Evolutionary conservation across 2,113 vertebrate genomes (phyloP).

Genomic region (Erinaceus europaeus): DNA sequence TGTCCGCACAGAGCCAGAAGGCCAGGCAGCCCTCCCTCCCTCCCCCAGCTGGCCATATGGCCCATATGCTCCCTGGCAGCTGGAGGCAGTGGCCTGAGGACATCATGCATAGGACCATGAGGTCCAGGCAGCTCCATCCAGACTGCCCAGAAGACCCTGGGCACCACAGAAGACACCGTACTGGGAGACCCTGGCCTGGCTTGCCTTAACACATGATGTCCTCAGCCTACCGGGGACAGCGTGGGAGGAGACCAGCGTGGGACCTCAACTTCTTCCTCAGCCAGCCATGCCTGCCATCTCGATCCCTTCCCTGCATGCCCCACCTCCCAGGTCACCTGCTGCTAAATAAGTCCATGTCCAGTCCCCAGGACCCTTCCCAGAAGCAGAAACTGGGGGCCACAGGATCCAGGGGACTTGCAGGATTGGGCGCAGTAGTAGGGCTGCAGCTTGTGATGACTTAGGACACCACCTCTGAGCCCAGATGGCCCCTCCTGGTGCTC

Average conservation of each 20-base stretch:
- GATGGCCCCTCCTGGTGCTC: background rate
- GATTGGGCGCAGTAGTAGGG: background rate
- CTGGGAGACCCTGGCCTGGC: accelerated
- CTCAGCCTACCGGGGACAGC: no score
- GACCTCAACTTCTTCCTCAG: background rate
- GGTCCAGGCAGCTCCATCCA: background rate
- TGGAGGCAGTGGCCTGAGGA: slow-evolving; percentile 6
- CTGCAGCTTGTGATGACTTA: background rate
- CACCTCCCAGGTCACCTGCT: background rate
- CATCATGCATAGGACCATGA: background rate
- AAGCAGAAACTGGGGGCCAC: background rate
- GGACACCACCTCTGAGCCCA: accelerated
- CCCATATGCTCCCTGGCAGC: slow-evolving; percentile 17
- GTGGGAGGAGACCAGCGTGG: background rate
- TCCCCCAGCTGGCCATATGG: background rate
- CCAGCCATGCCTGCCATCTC: background rate
- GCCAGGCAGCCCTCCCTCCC: background rate
- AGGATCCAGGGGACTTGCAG: background rate
- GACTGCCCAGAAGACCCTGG: background rate
- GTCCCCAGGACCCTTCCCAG: background rate
- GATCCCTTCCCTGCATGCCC: background rate
- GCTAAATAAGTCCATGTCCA: background rate
- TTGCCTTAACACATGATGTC: no score
- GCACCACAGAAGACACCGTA: background rate
- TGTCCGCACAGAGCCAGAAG: slow-evolving; percentile 16